phyloP scores from a whole-genome alignment of 2,888 invertebrate genomes.

The Lordiphosa andalusiaca region DNA sequence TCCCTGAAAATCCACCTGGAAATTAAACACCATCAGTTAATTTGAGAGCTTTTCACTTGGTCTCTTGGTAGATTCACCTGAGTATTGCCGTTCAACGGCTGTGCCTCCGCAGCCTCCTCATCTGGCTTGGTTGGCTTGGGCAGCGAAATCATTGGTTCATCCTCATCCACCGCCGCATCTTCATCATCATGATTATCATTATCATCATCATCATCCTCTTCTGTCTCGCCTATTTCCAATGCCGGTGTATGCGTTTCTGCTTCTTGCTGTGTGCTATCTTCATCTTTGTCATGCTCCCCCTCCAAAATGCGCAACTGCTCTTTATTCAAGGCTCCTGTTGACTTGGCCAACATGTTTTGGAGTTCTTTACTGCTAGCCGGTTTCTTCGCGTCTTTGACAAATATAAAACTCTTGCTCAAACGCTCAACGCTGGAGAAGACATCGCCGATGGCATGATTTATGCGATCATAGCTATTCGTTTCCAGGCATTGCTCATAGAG shows the following conservation, averaged over 20 bases:
- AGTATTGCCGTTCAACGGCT: constrained; percentile 58
- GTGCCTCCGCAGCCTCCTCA: constrained; percentile 8
- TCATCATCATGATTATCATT: constrained; percentile 10
- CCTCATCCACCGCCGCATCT: constrained; percentile 53
- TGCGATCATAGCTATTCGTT: constrained; percentile 84
- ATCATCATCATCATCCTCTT: constrained; percentile 1
- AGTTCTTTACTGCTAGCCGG: constrained; percentile 59
- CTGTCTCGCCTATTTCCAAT: background rate
- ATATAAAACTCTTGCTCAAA: constrained; percentile 87
- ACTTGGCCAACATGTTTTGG: constrained; percentile 82
- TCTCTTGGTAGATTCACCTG: constrained; percentile 25
- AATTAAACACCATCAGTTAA: too few relatives aligned
- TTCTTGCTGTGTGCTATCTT: constrained; percentile 84
- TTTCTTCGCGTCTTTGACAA: constrained; percentile 66
- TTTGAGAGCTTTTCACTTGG: too few relatives aligned
- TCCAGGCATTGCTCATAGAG: constrained; percentile 88
- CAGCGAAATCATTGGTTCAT: constrained; percentile 56
- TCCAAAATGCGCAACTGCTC: constrained; percentile 87
- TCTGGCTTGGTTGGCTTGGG: constrained; percentile 11
- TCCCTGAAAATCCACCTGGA: constrained; percentile 83
- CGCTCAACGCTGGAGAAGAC: constrained; percentile 87
- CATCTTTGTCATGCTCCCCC: constrained; percentile 92
- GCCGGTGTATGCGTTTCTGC: background rate
- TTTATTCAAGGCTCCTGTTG: constrained; percentile 84
- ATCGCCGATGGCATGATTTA: constrained; percentile 88